Evolutionary conservation across 2,113 vertebrate species (phyloP).

Genomic region (Xenus cinereus): DNA sequence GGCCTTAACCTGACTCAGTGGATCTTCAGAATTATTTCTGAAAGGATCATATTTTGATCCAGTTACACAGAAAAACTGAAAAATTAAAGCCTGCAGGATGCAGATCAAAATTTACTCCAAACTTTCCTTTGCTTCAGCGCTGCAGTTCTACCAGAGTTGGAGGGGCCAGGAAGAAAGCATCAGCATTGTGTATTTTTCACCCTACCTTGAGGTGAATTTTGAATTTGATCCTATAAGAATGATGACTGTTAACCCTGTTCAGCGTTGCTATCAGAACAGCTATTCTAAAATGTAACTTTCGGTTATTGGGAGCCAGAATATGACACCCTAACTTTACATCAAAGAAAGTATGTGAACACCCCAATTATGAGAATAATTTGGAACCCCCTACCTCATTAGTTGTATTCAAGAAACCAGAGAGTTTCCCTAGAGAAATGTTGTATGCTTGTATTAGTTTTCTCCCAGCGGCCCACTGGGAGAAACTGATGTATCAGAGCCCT

Average conservation of each 20-base stretch:
- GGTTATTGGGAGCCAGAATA: not conserved
- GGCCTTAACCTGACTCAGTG: not conserved
- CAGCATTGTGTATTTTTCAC: not conserved
- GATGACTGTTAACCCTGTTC: not conserved
- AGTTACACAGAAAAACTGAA: not conserved
- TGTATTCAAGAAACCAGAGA: not conserved
- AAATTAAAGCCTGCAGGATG: not conserved
- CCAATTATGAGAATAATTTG: not conserved
- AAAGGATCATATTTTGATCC: not conserved
- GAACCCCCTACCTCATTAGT: not conserved
- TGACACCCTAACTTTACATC: not conserved
- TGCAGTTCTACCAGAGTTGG: not conserved
- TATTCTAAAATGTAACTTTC: not conserved
- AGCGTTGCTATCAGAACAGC: not conserved
- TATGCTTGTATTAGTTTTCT: not conserved
- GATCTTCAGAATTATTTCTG: not conserved
- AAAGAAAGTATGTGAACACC: not conserved
- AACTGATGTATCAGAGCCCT: not conserved
- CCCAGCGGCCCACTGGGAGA: not conserved
- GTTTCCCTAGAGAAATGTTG: not conserved
- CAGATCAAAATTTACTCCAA: not conserved
- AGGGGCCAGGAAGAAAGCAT: not conserved
- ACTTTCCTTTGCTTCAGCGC: not conserved
- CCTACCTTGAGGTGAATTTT: not conserved
- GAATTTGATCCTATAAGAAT: not conserved